Evolutionary conservation across 2,888 invertebrate genomes (phyloP).

Genomic region (Noctua comes): DNA sequence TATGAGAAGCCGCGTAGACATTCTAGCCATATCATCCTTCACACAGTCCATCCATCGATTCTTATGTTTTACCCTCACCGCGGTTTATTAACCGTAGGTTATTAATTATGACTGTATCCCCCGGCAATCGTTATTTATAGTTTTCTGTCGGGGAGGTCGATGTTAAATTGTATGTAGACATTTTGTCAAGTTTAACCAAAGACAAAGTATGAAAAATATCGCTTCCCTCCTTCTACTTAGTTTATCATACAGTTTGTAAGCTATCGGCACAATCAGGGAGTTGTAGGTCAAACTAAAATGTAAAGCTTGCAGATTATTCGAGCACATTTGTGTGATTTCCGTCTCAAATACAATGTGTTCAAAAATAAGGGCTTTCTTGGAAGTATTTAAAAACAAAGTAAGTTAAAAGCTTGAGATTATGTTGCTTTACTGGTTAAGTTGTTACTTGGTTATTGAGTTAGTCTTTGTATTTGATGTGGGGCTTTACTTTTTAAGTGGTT

Average conservation of each 20-base stretch:
- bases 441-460: conserved; percentile 20
- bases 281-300: conserved; percentile 60
- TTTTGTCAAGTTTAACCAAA: conserved; percentile 3
- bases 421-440: conserved; percentile 27
- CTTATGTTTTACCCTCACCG: neutral
- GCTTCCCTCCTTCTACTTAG: conserved; percentile 14
- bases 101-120: conserved; percentile 1
- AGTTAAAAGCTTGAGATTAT: conserved; percentile 40
- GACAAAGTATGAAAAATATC: conserved; percentile 28
- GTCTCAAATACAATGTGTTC: conserved; percentile 41
- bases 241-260: conserved; percentile 49
- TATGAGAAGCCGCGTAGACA: neutral
- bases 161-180: neutral
- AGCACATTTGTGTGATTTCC: conserved; percentile 55
- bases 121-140: conserved; percentile 16
- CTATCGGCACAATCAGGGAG: conserved; percentile 46
- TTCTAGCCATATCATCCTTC: neutral
- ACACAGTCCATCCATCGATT: neutral
- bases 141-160: neutral
- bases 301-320: conserved; percentile 53
- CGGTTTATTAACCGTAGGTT: neutral
- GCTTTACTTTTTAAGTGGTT: conserved; percentile 11
- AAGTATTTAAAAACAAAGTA: conserved; percentile 57
- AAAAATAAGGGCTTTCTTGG: conserved; percentile 45
- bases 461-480: conserved; percentile 25